Base-by-base conservation (phyloP, 1,140 invertebrate species). In the Drosophila pseudoananassae region DNA sequence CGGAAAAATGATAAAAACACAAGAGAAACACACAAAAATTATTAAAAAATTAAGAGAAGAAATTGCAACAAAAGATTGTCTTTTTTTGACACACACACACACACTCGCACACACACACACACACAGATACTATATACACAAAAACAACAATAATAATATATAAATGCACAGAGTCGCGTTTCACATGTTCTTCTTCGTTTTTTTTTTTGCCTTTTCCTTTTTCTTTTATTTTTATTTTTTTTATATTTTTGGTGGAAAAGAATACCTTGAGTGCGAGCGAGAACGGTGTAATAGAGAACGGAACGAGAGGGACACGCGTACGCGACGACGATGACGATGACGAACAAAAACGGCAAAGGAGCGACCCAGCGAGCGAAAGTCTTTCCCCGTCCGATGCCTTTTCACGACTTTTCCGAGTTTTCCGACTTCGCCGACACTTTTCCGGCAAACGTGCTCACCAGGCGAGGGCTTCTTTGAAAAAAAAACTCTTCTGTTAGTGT, bases 261-360 rank as follows among this genome's bases (percentile, higher is more conserved):
- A 10, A 36, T 36, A 36, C 10, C 33, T 36, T 36, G 53, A 10
- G 53, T 43, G 53, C 36, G 38, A 56, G 53, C 53, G 53, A 45
- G 53, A 55, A 7, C 25, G 25, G 25, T 5, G 6, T 5, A 8
- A 40, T 12, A 12, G 38, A 14, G 38, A 25, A 15, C 25, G 27
- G 31, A 31, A 10, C 31, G 31, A 31, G 9, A 10, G 31, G 31
- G 31, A 31, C 10, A 9, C 33, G 33, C 23, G 53, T 25, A 56
- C 53, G 53, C 53, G 53, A 36, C 53, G 53, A 36, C 53, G 53
- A 25, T 10, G 4, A 17, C 14, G 31, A 10, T 10, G 7, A 17
- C 14, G 31, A 10, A 10, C 31, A 31, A 31, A 4, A 23, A 15
- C 53, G 53, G 53, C 40, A 56, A 43, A 43, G 10, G 3, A 36